A percentile compares a stretch with the other conserved stretches of the same genome.
Evolutionary conservation across 1,140 invertebrate genomes (phyloP).

Genomic region (Neodiprion fabricii): DNA sequence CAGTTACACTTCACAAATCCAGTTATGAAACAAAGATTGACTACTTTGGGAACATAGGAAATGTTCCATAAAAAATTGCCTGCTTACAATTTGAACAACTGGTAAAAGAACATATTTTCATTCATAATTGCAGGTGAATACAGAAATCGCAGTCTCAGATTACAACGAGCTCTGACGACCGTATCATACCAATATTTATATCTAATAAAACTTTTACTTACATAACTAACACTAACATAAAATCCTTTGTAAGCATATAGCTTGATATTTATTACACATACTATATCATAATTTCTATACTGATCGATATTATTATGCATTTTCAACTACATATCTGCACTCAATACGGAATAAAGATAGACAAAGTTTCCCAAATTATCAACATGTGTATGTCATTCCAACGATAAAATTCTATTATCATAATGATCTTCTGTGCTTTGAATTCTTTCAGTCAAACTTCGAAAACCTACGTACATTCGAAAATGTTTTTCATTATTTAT

Average conservation of each 20-base stretch:
- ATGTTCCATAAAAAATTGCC: slow-evolving; percentile 23
- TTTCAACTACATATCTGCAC: slow-evolving; percentile 10
- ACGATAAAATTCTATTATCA: too few relatives aligned
- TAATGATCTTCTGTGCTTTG: too few relatives aligned
- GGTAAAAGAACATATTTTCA: slow-evolving; percentile 31
- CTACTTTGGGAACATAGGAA: slow-evolving; percentile 17
- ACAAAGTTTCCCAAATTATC: not conserved
- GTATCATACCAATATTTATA: slow-evolving; percentile 34
- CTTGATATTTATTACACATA: slow-evolving; percentile 26
- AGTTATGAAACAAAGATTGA: slow-evolving; percentile 20
- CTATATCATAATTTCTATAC: slow-evolving; percentile 22
- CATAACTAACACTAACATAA: slow-evolving; percentile 17
- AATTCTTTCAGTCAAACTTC: too few relatives aligned
- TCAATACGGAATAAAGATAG: not conserved
- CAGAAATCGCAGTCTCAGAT: not conserved
- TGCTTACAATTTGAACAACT: slow-evolving; percentile 38
- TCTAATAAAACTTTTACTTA: slow-evolving; percentile 31
- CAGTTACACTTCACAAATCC: not conserved
- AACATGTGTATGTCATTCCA: too few relatives aligned
- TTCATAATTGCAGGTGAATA: slow-evolving; percentile 21
- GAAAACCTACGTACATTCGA: too few relatives aligned
- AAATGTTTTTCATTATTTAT: too few relatives aligned
- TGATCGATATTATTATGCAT: slow-evolving; percentile 26
- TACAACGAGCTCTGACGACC: slow-evolving; percentile 17
- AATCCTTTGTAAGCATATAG: slow-evolving; percentile 37